Evolutionary conservation across 2,797 vertebrate genomes (phyloP).

Genomic region (Labroides dimidiatus): DNA sequence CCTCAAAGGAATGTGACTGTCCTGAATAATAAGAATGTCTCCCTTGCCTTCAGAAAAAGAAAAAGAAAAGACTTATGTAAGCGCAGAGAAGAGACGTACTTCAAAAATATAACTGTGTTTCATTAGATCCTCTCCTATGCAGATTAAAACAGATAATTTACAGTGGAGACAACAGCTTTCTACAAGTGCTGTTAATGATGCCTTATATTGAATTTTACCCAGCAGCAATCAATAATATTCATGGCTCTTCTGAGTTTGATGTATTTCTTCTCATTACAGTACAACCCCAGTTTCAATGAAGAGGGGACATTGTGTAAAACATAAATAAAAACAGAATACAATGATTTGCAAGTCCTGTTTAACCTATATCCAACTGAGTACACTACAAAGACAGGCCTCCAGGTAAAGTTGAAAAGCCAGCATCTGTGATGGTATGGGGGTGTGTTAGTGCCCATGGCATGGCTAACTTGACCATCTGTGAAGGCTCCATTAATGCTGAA

Average conservation of each 20-base stretch:
- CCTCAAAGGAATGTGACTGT: conserved; percentile 22
- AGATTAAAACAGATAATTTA: not conserved
- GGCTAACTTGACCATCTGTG: too few relatives aligned
- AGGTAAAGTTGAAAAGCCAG: too few relatives aligned
- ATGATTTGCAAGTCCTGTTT: too few relatives aligned
- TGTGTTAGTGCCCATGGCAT: too few relatives aligned
- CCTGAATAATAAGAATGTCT: conserved; percentile 13
- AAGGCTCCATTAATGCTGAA: too few relatives aligned
- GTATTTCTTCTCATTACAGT: conserved; percentile 11
- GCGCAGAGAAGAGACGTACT: not conserved
- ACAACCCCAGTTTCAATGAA: too few relatives aligned
- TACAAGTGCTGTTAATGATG: conserved; percentile 8
- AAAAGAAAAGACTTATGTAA: not conserved
- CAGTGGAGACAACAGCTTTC: not conserved
- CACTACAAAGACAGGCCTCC: too few relatives aligned
- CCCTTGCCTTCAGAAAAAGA: conserved; percentile 1
- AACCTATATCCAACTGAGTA: too few relatives aligned
- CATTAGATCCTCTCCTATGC: not conserved
- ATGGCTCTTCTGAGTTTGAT: not conserved
- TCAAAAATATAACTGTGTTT: not conserved
- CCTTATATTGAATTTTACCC: conserved; percentile 9
- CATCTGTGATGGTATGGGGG: too few relatives aligned
- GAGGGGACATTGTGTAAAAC: too few relatives aligned
- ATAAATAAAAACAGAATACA: too few relatives aligned
- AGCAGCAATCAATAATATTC: conserved; percentile 16